Evolutionary conservation across 1,140 invertebrate genomes (phyloP).

Genomic region (Centruroides sculpturatus): DNA sequence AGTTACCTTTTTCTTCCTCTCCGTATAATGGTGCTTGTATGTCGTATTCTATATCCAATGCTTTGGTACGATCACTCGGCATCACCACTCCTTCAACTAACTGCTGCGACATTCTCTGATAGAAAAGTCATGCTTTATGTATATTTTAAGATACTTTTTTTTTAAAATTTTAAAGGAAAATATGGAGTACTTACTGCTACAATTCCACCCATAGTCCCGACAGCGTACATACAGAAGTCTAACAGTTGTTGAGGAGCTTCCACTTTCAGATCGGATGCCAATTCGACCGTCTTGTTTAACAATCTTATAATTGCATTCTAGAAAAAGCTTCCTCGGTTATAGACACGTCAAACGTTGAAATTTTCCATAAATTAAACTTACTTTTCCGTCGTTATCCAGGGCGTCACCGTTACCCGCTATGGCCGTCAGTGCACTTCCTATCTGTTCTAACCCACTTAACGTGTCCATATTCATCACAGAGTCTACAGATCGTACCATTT

Average conservation of each 20-base stretch:
- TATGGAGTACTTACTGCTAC: slow-evolving; percentile 18
- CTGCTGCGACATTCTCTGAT: slow-evolving; percentile 22
- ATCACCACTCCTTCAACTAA: slow-evolving; percentile 19
- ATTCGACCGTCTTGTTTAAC: slow-evolving; percentile 19
- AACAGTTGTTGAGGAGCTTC: slow-evolving; percentile 22
- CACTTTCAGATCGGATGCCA: slow-evolving; percentile 20
- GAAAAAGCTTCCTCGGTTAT: background rate
- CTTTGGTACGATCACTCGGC: slow-evolving; percentile 20
- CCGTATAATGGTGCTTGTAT: slow-evolving; percentile 19
- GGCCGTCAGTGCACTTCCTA: slow-evolving; percentile 21
- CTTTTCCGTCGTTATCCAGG: slow-evolving; percentile 22
- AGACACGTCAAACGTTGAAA: no score
- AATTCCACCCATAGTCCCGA: slow-evolving; percentile 23
- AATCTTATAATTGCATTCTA: slow-evolving; percentile 19
- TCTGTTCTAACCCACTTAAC: slow-evolving; percentile 19
- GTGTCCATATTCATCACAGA: slow-evolving; percentile 22
- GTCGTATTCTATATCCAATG: slow-evolving; percentile 21
- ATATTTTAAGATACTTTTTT: background rate
- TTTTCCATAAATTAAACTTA: background rate
- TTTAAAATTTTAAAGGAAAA: background rate
- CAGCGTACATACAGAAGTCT: slow-evolving; percentile 22
- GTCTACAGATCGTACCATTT: slow-evolving; percentile 21
- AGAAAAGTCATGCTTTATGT: background rate
- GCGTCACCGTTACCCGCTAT: slow-evolving; percentile 20
- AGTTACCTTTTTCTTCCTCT: slow-evolving; percentile 15